phyloP scores from a whole-genome alignment of 2,888 invertebrate genomes.

The Aradus depressus region DNA sequence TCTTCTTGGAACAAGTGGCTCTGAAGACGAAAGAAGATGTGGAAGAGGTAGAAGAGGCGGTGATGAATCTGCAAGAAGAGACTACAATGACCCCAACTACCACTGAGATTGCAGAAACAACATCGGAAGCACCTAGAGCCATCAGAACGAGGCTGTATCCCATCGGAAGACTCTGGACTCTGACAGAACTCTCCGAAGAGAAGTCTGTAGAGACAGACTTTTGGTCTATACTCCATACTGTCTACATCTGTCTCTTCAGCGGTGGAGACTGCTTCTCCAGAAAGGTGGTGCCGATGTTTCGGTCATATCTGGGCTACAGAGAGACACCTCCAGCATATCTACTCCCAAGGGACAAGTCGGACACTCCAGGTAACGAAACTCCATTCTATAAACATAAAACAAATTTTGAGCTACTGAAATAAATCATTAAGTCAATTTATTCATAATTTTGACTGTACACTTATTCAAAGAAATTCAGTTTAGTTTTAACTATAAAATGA shows the following conservation, averaged over 20 bases:
- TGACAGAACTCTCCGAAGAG: slow-evolving; percentile 1
- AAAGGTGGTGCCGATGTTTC: slow-evolving; percentile 21
- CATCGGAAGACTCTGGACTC: slow-evolving; percentile 15
- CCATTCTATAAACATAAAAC: too few species aligned
- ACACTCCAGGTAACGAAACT: too few species aligned
- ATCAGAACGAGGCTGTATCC: slow-evolving; percentile 19
- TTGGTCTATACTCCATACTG: slow-evolving; percentile 18
- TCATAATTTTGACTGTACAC: too few species aligned
- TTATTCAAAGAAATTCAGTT: too few species aligned
- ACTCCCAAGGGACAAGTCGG: too few species aligned
- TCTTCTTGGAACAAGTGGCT: slow-evolving; percentile 13
- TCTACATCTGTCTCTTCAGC: slow-evolving; percentile 19
- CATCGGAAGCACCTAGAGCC: neutral
- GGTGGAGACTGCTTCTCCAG: slow-evolving; percentile 22
- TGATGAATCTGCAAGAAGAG: neutral
- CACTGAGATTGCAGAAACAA: neutral
- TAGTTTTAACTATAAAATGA: too few species aligned
- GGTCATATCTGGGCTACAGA: slow-evolving; percentile 21
- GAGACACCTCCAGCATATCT: too few species aligned
- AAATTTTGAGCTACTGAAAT: too few species aligned
- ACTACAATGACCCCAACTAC: neutral
- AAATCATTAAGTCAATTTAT: too few species aligned
- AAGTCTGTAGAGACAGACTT: slow-evolving; percentile 5
- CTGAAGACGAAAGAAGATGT: slow-evolving; percentile 13
- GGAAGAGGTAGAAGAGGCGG: slow-evolving; percentile 1